Percentiles rank a stretch among this genome's conserved stretches.
These are phyloP conservation scores for Eupsittula cactorum DNA, from an alignment of 2,113 vertebrate species.

Conservation along the genomic window DNA sequence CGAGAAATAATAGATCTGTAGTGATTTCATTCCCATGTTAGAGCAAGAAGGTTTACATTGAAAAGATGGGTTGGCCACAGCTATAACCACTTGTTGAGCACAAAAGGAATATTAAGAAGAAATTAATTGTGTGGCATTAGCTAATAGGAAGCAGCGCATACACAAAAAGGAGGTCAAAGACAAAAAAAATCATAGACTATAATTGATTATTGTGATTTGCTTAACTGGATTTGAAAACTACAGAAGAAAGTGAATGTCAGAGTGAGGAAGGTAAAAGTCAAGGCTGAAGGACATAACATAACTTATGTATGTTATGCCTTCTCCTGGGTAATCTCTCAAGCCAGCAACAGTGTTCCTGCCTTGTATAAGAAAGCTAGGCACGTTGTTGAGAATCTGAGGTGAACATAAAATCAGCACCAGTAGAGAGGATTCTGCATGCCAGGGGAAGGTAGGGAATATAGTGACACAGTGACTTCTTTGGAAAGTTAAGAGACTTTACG, in stretches of 20 bases:
- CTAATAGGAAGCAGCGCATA: constrained; percentile 68
- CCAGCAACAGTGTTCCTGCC: fast-evolving
- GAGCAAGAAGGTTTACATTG: constrained; percentile 73
- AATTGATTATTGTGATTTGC: constrained; percentile 72
- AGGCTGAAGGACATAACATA: neutral
- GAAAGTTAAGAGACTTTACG: neutral
- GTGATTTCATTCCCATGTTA: constrained; percentile 73
- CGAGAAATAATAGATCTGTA: constrained; percentile 82
- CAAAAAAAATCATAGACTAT: constrained; percentile 44
- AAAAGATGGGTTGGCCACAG: constrained; percentile 70
- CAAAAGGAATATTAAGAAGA: constrained; percentile 54
- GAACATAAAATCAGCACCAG: neutral
- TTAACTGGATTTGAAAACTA: constrained; percentile 65
- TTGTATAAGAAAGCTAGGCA: neutral
- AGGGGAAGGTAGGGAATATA: neutral
- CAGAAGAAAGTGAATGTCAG: constrained; percentile 8
- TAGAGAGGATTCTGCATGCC: neutral
- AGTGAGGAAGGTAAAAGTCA: neutral
- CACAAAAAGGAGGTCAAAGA: constrained; percentile 60
- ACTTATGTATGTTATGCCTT: neutral
- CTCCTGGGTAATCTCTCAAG: neutral
- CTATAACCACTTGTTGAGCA: constrained; percentile 62
- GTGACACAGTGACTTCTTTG: neutral
- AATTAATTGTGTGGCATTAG: constrained; percentile 79
- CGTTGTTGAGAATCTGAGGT: neutral